phyloP scores from a whole-genome alignment of 2,113 vertebrate species.

The Myiopsitta monachus region DNA sequence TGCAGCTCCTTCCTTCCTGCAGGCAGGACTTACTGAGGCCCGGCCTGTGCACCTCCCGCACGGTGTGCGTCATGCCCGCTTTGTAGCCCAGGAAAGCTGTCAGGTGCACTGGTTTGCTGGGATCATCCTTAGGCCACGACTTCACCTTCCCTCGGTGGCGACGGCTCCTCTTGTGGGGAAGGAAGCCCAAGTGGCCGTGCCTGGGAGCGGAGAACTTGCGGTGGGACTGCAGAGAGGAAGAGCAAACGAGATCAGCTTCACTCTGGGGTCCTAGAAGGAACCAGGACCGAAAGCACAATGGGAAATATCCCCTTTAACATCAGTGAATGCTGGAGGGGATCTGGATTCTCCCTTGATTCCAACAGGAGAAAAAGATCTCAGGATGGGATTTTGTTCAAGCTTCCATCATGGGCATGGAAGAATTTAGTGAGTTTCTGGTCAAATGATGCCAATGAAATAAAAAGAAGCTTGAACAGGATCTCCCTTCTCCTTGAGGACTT shows the following conservation, averaged over 20 bases:
- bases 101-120: slow-evolving; percentile 77
- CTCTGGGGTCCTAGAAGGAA: neutral
- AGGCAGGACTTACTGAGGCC: slow-evolving; percentile 76
- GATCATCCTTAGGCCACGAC: slow-evolving; percentile 80
- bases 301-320: neutral
- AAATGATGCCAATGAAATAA: neutral
- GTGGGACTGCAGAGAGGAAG: slow-evolving; percentile 68
- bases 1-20: neutral
- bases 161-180: slow-evolving; percentile 77
- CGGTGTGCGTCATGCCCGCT: slow-evolving; percentile 81
- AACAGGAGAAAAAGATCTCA: neutral
- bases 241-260: neutral
- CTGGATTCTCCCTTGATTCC: neutral
- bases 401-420: fast-evolving
- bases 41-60: slow-evolving; percentile 77
- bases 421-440: neutral
- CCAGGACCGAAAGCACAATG: fast-evolving
- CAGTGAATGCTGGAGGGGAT: neutral
- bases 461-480: neutral
- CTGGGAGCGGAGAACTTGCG: slow-evolving; percentile 83
- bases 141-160: slow-evolving; percentile 83
- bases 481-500: neutral
- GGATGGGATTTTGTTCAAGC: neutral
- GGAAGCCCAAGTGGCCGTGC: slow-evolving; percentile 81
- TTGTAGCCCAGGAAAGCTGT: slow-evolving; percentile 85